Conservation (phyloP, 1,140 invertebrate species). For the Hyles euphorbiae region DNA sequence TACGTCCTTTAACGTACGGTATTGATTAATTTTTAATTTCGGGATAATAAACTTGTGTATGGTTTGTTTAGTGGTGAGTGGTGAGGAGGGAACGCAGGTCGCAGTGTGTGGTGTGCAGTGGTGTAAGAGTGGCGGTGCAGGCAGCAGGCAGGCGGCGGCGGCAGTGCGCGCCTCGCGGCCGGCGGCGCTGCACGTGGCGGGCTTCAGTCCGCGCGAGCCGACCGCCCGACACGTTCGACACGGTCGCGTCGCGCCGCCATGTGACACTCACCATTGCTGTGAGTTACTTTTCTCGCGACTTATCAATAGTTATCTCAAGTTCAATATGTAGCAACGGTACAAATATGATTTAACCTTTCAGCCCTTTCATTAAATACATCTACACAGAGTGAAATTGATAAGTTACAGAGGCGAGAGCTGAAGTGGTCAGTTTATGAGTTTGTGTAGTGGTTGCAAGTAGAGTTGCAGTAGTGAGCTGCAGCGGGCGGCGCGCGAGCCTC, state of each 20-base stretch:
- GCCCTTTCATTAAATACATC: no score
- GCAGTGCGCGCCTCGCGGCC: constrained; percentile 22
- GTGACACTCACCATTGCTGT: not conserved
- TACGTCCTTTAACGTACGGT: no score
- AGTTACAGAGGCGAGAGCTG: no score
- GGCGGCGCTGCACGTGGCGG: constrained; percentile 13
- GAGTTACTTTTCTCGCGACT: not conserved
- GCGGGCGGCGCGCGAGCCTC: no score
- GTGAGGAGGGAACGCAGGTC: not conserved
- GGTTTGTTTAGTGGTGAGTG: not conserved
- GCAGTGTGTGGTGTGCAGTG: not conserved
- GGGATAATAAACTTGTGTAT: not conserved
- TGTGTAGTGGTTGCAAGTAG: no score
- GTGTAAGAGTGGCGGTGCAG: not conserved
- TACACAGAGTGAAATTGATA: no score
- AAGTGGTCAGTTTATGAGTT: no score
- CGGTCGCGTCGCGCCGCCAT: not conserved
- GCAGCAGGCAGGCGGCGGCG: constrained; percentile 6
- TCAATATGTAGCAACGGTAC: no score
- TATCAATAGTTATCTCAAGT: no score
- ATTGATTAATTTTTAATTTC: no score
- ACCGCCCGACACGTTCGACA: not conserved
- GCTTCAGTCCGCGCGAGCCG: not conserved
- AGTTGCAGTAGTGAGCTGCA: no score
- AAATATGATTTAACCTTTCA: no score